Evolutionary conservation across 92 coral and sea anemone genomes (phyloP), one percentile per base, ranked within the genome.

Genomic region (Actinernus sp.): DNA sequence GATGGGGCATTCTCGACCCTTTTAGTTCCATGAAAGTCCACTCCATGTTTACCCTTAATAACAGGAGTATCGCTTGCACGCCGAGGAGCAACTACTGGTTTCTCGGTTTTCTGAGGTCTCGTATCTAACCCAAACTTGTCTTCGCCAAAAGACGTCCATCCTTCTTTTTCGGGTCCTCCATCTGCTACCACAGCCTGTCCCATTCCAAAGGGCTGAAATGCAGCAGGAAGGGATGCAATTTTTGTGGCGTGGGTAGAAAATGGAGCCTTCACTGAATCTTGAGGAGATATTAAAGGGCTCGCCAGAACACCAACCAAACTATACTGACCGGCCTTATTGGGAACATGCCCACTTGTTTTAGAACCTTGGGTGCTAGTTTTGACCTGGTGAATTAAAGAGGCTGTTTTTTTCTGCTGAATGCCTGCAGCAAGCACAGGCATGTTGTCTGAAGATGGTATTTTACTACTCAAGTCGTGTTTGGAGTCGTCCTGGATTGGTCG

Each of bases 261-360:
- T 6, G 62, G 74, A 34, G 48, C 44, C 25, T 31, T 33, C 34
- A 29, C 38, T 18, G 25, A 28, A 33, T 32, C 34, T 30, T 2
- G 3, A 36, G 40, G 21, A 3, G 75, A 58, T 23, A 70, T 31
- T 22, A 41, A 26, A 3, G 77, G 27, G 30, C 53, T 31, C 4
- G 34, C 70, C 2, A n/a, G 2, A 21, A 61, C 87, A 21, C 71
- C 88, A 17, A 82, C 60, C 11, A 82, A 45, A 31, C 69, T 63
- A 29, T 81, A 63, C 22, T 65, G 76, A n/a, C 83, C 77, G n/a
- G 16, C 0, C 16, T 12, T 16, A 23, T 14, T 8, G 29, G 26
- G 4, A 56, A n/a, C n/a, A n/a, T n/a, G n/a, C n/a, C n/a, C n/a
- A n/a, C n/a, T n/a, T n/a, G n/a, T n/a, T n/a, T n/a, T n/a, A n/a